Evolutionary conservation across 2,888 invertebrate species (phyloP).

Genomic region (Dugesia japonica): DNA sequence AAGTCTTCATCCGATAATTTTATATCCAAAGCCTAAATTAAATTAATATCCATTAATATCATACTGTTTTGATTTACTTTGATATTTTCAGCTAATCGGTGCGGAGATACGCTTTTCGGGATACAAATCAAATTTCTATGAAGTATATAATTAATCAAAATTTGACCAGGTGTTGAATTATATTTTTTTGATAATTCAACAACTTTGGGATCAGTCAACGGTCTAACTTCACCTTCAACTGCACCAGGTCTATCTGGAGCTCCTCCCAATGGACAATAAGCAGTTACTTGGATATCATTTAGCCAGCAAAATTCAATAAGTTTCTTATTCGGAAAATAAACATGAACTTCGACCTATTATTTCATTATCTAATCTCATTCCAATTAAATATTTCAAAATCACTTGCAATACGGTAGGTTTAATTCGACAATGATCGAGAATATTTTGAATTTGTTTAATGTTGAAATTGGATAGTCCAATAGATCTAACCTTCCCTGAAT

Average conservation of each 20-base stretch:
- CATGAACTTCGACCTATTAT: conserved; percentile 64
- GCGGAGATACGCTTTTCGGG: conserved; percentile 66
- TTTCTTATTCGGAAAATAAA: conserved; percentile 60
- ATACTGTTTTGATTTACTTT: too few relatives aligned
- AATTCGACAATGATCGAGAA: conserved; percentile 53
- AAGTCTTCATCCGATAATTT: not conserved
- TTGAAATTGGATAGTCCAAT: conserved; percentile 73
- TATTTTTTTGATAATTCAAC: conserved; percentile 40
- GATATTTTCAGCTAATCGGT: conserved; percentile 59
- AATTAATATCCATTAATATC: too few relatives aligned
- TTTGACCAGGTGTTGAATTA: conserved; percentile 44
- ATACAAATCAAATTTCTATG: conserved; percentile 62
- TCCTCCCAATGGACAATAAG: conserved; percentile 61
- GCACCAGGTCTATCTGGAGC: conserved; percentile 54
- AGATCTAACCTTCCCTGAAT: conserved; percentile 57
- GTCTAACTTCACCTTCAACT: not conserved
- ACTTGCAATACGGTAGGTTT: conserved; percentile 52
- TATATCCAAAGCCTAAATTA: not conserved
- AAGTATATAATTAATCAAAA: conserved; percentile 49
- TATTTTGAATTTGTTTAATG: conserved; percentile 57
- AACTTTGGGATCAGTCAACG: conserved; percentile 40
- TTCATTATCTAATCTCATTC: too few relatives aligned
- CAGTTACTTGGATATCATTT: conserved; percentile 57
- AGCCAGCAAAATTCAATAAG: conserved; percentile 56
- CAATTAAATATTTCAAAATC: conserved; percentile 21